A percentile compares a stretch with the other conserved stretches of the same genome.
Conservation (phyloP, 2,113 vertebrate species). For the Tachycineta bicolor region DNA sequence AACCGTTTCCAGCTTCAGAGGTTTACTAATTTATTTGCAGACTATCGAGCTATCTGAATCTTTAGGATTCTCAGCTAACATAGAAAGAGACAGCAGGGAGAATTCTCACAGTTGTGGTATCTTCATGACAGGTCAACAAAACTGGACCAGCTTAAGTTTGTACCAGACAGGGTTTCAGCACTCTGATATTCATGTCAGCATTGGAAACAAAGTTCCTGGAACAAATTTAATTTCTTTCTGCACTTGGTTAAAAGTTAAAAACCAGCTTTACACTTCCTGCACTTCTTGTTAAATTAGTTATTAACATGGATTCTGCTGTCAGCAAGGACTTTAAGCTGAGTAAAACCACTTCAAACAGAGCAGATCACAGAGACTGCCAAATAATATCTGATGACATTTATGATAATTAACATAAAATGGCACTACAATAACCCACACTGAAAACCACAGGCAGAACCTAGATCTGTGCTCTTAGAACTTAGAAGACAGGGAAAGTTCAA, state of each 20-base stretch:
- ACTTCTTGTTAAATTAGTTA: not conserved
- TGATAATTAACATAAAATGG: conserved; percentile 45
- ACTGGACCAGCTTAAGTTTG: not conserved
- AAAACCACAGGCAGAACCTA: conserved; percentile 53
- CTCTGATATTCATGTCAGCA: not conserved
- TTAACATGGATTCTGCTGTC: conserved; percentile 16
- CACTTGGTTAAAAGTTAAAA: not conserved
- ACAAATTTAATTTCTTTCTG: not conserved
- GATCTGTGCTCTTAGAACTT: not conserved
- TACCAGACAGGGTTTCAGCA: not conserved
- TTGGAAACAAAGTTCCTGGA: not conserved
- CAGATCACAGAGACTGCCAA: conserved; percentile 40
- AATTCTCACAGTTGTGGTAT: not conserved
- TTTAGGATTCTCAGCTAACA: not conserved
- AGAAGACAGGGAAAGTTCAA: not conserved
- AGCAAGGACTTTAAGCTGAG: conserved; percentile 30
- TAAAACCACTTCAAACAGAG: conserved; percentile 65
- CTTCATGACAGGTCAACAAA: not conserved
- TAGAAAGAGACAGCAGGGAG: not conserved
- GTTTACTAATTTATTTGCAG: not conserved
- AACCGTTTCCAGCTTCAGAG: not conserved
- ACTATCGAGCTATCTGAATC: not conserved
- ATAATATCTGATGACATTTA: conserved; percentile 53
- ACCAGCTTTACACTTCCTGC: not conserved
- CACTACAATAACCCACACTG: conserved; percentile 36